Base-by-base conservation (phyloP, 2,888 invertebrate species). In the Stenichneumon culpator region DNA sequence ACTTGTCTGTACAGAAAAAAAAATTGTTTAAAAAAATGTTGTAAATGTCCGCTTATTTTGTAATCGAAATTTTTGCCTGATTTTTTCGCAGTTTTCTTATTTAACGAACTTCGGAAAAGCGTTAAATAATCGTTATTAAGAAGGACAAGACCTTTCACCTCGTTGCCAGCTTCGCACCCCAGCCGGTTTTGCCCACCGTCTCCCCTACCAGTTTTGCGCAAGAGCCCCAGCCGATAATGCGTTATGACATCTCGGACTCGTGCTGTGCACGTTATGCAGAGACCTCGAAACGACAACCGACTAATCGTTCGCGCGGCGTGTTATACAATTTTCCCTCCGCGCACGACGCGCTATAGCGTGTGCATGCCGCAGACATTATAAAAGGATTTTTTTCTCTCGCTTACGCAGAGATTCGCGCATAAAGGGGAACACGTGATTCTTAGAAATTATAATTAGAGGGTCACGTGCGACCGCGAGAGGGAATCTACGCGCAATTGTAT, bases 241-340 rank as follows among this genome's bases (percentile, higher is more conserved):
- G 63, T 83, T 79, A 83, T 83, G 83, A 70, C 79, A 74, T 79
- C 79, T 75, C 83, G 54, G 52, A 52, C 54, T 75, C 60, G 57
- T 57, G 68, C 47, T 57, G 44, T 19, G 47, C 67, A 57, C 57
- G 73, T 79, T 73, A 73, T 60, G 57, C 50, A 44, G 68, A 74
- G 83, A 75, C 83, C 83, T 83, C 83, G 75, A 83, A 83, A 83
- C 83, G 63, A 83, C 47, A 75, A 39, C 16, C 68, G 74, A 70
- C 79, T 83, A 83, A 83, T 83, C 75, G 70, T 79, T 79, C 44
- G 79, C 32, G 63, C 79, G 28, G 25, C 54, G 79, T 44, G 75
- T 83, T 83, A 83, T 79, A 83, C 83, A 79, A 83, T 79, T 65
- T 39, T 70, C 39, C 63, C 19, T 25, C 22, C 28, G 79, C 52